Percentiles rank a stretch among this genome's conserved stretches.
phyloP scores from a whole-genome alignment of 2,113 vertebrate species.

The human (Homo sapiens) region DNA sequence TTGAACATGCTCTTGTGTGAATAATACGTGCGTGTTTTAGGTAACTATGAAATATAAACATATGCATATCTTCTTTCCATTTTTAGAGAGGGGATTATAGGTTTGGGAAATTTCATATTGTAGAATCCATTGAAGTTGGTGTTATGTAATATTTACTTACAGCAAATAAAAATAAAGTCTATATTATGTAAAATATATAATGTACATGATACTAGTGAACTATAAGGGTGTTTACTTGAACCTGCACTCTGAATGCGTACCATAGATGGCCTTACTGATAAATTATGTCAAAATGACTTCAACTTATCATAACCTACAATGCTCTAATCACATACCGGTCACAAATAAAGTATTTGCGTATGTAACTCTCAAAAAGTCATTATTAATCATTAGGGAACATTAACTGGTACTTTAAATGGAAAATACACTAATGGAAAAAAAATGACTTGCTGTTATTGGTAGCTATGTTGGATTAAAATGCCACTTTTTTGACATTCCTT shows the following conservation, averaged over 20 bases:
- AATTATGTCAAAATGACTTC: background rate
- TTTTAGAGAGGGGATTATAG: background rate
- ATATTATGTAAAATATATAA: background rate
- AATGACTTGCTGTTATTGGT: background rate
- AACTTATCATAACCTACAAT: background rate
- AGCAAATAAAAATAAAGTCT: background rate
- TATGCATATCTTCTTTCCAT: background rate
- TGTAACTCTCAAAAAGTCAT: background rate
- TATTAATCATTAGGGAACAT: background rate
- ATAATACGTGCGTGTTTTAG: background rate
- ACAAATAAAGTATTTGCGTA: background rate
- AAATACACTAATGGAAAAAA: background rate
- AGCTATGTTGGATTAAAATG: background rate
- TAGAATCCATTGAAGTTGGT: background rate
- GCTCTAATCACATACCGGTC: background rate
- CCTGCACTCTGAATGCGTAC: background rate
- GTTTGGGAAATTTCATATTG: background rate
- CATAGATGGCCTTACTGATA: background rate
- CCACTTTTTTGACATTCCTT: background rate
- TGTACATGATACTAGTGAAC: background rate
- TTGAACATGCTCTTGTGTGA: background rate
- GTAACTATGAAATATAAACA: background rate
- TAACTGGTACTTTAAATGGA: background rate
- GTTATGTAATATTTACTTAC: background rate
- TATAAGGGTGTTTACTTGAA: background rate